phyloP scores from a whole-genome alignment of 2,888 invertebrate genomes.

The Lasioglossum oenotherae region DNA sequence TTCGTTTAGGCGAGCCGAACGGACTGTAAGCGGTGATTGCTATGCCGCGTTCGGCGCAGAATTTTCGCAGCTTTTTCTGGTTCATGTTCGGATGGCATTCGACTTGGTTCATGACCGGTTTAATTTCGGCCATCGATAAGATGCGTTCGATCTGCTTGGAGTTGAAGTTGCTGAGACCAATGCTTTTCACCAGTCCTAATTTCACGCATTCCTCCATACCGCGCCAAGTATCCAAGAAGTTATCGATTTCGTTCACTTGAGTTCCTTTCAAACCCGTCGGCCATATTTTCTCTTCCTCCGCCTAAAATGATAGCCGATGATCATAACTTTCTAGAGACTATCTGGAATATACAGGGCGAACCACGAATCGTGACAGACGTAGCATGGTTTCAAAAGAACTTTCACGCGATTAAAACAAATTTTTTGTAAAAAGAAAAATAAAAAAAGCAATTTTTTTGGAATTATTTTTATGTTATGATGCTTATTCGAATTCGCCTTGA shows the following conservation, averaged over 20 bases:
- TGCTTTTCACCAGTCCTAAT: slow-evolving; percentile 88
- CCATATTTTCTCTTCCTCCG: slow-evolving; percentile 29
- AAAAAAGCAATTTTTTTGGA: too few species aligned
- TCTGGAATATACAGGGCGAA: background rate
- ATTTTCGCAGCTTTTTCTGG: slow-evolving; percentile 89
- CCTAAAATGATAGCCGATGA: slow-evolving; percentile 34
- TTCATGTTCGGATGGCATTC: slow-evolving; percentile 89
- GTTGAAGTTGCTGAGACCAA: slow-evolving; percentile 93
- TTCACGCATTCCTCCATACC: slow-evolving; percentile 90
- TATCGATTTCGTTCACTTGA: background rate
- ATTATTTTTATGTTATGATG: too few species aligned
- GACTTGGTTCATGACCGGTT: slow-evolving; percentile 88
- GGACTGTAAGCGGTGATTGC: slow-evolving; percentile 90
- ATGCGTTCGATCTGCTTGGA: slow-evolving; percentile 88
- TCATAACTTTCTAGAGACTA: background rate
- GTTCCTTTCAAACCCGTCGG: slow-evolving; percentile 45
- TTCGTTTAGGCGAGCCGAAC: slow-evolving; percentile 87
- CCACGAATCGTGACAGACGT: too few species aligned
- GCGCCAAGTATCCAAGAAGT: slow-evolving; percentile 87
- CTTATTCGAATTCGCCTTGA: too few species aligned
- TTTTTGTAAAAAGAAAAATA: too few species aligned
- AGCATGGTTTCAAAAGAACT: too few species aligned
- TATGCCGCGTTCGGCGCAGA: slow-evolving; percentile 88
- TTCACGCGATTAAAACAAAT: too few species aligned
- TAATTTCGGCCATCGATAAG: slow-evolving; percentile 86